A percentile compares a stretch with the other conserved stretches of the same genome.
Evolutionary conservation across 2,888 invertebrate species (phyloP).

Genomic region (Operophtera brumata): DNA sequence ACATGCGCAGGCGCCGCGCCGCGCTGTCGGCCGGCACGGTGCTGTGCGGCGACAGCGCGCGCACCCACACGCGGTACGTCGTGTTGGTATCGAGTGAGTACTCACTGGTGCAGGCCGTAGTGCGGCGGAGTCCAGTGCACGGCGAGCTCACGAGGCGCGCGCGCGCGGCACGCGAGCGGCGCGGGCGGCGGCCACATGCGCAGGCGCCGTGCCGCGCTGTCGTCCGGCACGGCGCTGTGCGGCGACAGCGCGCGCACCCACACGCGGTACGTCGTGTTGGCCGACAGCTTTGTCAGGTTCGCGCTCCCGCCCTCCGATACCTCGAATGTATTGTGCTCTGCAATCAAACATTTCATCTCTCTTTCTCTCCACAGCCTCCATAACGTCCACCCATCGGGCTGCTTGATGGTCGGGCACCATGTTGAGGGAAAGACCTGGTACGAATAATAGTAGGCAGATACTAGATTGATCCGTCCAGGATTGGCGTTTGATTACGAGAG

Average conservation of each 20-base stretch:
- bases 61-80: constrained; percentile 86
- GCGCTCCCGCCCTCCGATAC: constrained; percentile 65
- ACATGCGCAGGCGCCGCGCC: constrained; percentile 83
- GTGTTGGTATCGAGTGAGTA: constrained; percentile 1
- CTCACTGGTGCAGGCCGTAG: constrained; percentile 55
- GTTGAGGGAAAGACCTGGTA: too few relatives aligned
- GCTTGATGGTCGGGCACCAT: too few relatives aligned
- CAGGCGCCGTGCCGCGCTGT: constrained; percentile 82
- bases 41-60: constrained; percentile 86
- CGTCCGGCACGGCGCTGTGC: constrained; percentile 81
- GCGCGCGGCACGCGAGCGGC: constrained; percentile 74
- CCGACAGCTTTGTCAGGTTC: constrained; percentile 82
- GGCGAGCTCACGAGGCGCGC: constrained; percentile 74
- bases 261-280: constrained; percentile 85
- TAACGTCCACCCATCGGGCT: too few relatives aligned
- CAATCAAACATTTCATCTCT: background rate
- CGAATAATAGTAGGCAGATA: too few relatives aligned
- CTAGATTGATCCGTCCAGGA: too few relatives aligned
- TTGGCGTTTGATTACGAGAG: too few relatives aligned
- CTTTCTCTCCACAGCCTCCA: too few relatives aligned
- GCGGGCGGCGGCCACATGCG: constrained; percentile 87
- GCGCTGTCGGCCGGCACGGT: constrained; percentile 82
- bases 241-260: constrained; percentile 89
- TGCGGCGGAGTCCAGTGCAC: constrained; percentile 84
- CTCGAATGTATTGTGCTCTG: constrained; percentile 70